Evolutionary conservation across 2,797 vertebrate species (phyloP), one percentile per base, ranked within the genome.

Genomic region (Cuculus canorus): DNA sequence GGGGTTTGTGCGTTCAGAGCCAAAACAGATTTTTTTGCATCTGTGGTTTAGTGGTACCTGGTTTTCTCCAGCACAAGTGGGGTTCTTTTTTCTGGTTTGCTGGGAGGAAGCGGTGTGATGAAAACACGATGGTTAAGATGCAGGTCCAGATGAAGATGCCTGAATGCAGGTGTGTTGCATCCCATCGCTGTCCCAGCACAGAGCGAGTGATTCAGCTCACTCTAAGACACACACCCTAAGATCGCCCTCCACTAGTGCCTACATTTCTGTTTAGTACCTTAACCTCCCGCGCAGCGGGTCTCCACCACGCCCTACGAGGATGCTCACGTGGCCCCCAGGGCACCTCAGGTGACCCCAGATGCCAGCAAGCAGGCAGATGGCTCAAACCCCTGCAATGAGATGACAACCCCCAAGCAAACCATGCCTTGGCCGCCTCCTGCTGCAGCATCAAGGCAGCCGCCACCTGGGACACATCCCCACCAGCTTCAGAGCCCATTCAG

Each of bases 161-260:
- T 39, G 39, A 77, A 80, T n/a, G 47, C 27, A 25, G 52, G 35
- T 79, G 60, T 17, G 39, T 82, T 3, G 0, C 56, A 30, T 30
- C 39, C 39, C 0, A 0, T 75, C 33, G 13, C 5, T 7, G 25
- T 39, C 28, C 54, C 10, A 3, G 28, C 15, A 16, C 41, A 82
- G 24, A 88, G 28, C 66, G 57, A 75, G 33, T 5, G 3, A 43
- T 53, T 54, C 15, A 28, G 17, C 15, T 88, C 56, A 57, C 30
- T 54, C 30, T 54, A 24, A 41, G 70, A 32, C 28, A 71, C 35
- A 32, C 37, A 59, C 5, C 17, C 25, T 35, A 25, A 60, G 60
- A 28, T 17, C 48, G 39, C 33, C 21, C 53, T 68, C 45, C 63
- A 60, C 56, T 43, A 27, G 35, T 17, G 30, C n/a, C 59, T 82